These are phyloP conservation scores for Brienomyrus longianalis DNA, from an alignment of 2,113 vertebrate genomes.

Conservation along the genomic window DNA sequence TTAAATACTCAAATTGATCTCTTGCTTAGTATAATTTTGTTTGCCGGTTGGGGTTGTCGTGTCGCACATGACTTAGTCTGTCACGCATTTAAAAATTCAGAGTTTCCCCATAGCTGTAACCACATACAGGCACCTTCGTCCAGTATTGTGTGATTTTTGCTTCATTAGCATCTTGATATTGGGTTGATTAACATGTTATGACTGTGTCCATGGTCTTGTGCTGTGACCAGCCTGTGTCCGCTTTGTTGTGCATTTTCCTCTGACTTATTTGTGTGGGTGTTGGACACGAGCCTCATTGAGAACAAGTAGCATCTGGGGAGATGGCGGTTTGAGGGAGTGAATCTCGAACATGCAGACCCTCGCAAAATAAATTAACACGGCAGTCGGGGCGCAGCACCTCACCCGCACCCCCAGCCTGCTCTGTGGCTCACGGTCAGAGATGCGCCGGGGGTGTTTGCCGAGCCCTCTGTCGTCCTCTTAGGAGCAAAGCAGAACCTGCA, in stretches of 20 bases:
- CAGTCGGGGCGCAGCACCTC: not conserved
- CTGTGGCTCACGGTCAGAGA: no score
- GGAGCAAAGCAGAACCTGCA: not conserved
- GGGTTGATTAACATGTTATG: not conserved
- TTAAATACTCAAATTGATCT: not conserved
- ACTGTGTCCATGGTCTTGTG: not conserved
- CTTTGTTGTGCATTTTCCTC: not conserved
- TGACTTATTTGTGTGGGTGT: not conserved
- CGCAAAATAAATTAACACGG: constrained; percentile 9
- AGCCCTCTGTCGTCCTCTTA: not conserved
- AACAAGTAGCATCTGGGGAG: not conserved
- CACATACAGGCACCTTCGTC: not conserved
- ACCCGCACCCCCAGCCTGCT: not conserved
- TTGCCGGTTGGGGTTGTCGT: not conserved
- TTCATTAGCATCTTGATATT: not conserved
- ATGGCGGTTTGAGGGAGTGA: not conserved
- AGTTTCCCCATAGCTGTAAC: not conserved
- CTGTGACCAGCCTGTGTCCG: no score
- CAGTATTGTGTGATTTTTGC: not conserved
- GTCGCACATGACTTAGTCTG: not conserved
- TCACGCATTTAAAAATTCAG: not conserved
- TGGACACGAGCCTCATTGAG: not conserved
- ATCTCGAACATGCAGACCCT: not conserved
- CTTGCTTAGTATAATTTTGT: not conserved
- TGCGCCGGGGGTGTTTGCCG: not conserved